Evolutionary conservation across 2,888 invertebrate genomes (phyloP), one percentile per base, ranked within the genome.

Genomic region (Resseliella maxima): DNA sequence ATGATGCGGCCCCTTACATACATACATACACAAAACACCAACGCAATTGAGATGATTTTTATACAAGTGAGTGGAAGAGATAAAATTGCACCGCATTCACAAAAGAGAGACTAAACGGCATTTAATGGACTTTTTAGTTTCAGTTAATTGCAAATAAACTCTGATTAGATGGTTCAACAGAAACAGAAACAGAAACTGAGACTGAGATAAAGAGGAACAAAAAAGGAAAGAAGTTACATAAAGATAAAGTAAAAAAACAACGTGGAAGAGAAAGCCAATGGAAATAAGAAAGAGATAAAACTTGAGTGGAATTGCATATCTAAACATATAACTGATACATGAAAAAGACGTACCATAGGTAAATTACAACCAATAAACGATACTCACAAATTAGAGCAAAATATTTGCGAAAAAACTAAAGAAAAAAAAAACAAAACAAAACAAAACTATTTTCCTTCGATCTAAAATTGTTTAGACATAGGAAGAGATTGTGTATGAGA

Each of bases 71-170:
- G 18, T 2, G 46, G 18, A 18, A 50, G 18, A 50, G 18, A 50
- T 8, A 50, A 50, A 50, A 50, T 50, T 50, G 46, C 18, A 50
- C 18, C 46, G 18, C 46, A 50, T 50, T 50, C 18, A 50, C 46
- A 50, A 50, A 50, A 50, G 41, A 41, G 46, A 15, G 46, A 15
- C 46, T 50, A 50, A 50, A 18, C 46, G 59, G 59, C 24, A 15
- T 59, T n/a, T 59, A 59, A 59, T 59, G 59, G 59, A 59, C 59
- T 59, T 59, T 59, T 59, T 24, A 59, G 59, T 59, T 59, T 59
- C 46, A 24, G n/a, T 24, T 2, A 59, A 24, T 24, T 8, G n/a
- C 59, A 24, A 59, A 59, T 59, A 59, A 59, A 59, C 24, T 59
- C 59, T 59, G 59, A 59, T 59, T 59, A 59, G 24, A 24, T 3